Base-by-base conservation (phyloP, 2,113 vertebrate species). In the Anser brachyrhynchus region DNA sequence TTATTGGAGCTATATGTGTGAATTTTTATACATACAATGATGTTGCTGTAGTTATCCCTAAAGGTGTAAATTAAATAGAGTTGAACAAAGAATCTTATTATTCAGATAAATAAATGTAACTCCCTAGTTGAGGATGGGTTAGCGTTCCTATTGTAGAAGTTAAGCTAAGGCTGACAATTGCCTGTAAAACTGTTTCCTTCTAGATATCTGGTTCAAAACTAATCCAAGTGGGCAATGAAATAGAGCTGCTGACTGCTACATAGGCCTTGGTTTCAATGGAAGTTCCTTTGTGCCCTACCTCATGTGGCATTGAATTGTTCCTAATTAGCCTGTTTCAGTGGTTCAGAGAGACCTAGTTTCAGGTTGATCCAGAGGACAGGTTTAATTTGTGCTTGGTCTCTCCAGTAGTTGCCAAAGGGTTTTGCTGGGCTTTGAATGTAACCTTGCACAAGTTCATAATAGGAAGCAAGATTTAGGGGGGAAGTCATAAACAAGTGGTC, bases 221-320 rank as follows among this genome's bases (percentile, higher is more conserved):
- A 76, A 66, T 74, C 31, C 20, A 55, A 31, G 9, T 41, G 86
- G 75, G 49, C 35, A 31, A 3, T 55, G 55, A 55, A 43, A 55
- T 51, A 39, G 31, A 62, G 49, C 37, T 73, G 19, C 35, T 81
- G 57, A 21, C 37, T 59, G 52, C 51, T 67, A 39, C 37, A 2
- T 1, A 2, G 28, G 41, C 84, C 17, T 72, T 41, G 12, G 3
- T 46, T 59, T 58, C 59, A 37, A 0, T 54, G n/a, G 58, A 17
- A 23, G 72, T 85, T 55, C 62, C 41, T 79, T 31, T 89, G 33
- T 82, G 59, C 23, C 12, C 46, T 65, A 8, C 51, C 21, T 85
- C 54, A 9, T 1, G 3, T 41, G 49, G 37, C 37, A 41, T 8
- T 51, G 29, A 69, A 11, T 78, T 78, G 33, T 64, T 41, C 25